A percentile compares a stretch with the other conserved stretches of the same genome.
These are phyloP conservation scores for Rambutsinella grinnellia DNA, from an alignment of 2,888 invertebrate species.

Conservation along the genomic window DNA sequence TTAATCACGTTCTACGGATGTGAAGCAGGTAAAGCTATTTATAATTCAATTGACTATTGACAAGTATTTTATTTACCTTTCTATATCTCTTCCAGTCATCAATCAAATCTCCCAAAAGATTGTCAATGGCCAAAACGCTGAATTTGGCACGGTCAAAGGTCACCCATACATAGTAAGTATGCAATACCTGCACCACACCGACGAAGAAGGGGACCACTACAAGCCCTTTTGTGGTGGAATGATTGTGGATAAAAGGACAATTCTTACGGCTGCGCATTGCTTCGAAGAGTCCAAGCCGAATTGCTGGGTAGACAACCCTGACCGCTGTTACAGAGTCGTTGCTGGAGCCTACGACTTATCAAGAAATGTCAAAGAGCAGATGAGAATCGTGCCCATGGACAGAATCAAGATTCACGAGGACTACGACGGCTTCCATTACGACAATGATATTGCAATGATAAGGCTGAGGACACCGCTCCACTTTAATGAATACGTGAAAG, in stretches of 20 bases:
- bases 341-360: constrained; percentile 41
- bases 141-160: neutral
- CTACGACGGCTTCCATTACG: constrained; percentile 33
- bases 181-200: too few relatives aligned
- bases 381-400: neutral
- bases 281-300: neutral
- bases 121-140: neutral
- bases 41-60: too few relatives aligned
- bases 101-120: neutral
- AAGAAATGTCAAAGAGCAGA: constrained; percentile 15
- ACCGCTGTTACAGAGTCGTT: constrained; percentile 15
- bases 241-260: constrained; percentile 20
- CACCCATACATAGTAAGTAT: constrained; percentile 44
- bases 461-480: neutral
- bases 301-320: neutral
- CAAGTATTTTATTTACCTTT: too few relatives aligned
- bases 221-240: constrained; percentile 35
- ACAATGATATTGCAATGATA: constrained; percentile 40
- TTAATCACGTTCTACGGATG: neutral
- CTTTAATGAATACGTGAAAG: neutral
- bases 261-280: constrained; percentile 39
- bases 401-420: constrained; percentile 20
- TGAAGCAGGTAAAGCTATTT: constrained; percentile 4
- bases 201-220: neutral
- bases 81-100: too few relatives aligned